phyloP scores from a whole-genome alignment of 1,140 invertebrate genomes.

The Psix sp. region DNA sequence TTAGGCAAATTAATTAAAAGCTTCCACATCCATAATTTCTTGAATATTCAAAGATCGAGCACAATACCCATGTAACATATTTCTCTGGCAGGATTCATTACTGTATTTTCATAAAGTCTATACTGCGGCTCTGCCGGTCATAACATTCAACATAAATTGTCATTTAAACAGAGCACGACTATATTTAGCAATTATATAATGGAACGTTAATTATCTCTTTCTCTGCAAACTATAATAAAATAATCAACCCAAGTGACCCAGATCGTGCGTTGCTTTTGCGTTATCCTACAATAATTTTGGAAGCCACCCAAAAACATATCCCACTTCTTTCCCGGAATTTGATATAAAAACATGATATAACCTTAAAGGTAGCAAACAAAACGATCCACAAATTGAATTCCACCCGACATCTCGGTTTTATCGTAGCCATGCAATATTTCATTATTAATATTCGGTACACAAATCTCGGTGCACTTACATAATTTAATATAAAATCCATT shows the following conservation, averaged over 20 bases:
- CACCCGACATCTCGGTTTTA: conserved; percentile 24
- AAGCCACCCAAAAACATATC: conserved; percentile 22
- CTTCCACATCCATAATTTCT: conserved; percentile 5
- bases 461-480: conserved; percentile 4
- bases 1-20: conserved; percentile 5
- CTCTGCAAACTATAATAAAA: conserved; percentile 37
- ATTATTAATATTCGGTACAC: conserved; percentile 29
- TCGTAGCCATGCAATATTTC: conserved; percentile 5
- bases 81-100: conserved; percentile 27
- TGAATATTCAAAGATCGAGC: conserved; percentile 5
- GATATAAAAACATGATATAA: conserved; percentile 39
- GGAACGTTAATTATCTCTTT: conserved; percentile 49
- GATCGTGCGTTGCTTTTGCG: conserved; percentile 24
- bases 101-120: conserved; percentile 30
- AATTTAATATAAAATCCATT: conserved; percentile 22
- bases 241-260: conserved; percentile 37
- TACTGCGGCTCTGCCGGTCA: not conserved
- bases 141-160: conserved; percentile 43
- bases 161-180: conserved; percentile 34
- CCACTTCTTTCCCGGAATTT: conserved; percentile 29
- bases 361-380: conserved; percentile 17
- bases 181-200: conserved; percentile 46
- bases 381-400: conserved; percentile 30
- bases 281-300: conserved; percentile 41
- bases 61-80: conserved; percentile 7